A percentile compares a stretch with the other conserved stretches of the same genome.
These are phyloP conservation scores for Urechis unicinctus DNA, from an alignment of 2,888 invertebrate genomes.

Conservation along the genomic window DNA sequence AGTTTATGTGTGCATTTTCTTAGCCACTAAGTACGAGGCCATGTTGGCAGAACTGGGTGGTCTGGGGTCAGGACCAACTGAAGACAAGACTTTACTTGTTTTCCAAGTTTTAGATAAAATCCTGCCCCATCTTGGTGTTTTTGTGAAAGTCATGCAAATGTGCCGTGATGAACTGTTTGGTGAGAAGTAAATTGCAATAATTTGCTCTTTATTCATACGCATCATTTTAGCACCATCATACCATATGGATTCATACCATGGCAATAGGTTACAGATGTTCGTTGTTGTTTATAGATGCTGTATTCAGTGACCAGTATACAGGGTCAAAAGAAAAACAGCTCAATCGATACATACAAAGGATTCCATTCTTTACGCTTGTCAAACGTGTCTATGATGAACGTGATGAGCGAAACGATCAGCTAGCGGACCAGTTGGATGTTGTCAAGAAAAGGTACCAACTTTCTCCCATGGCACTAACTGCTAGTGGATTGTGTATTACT, in stretches of 20 bases:
- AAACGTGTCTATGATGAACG: slow-evolving; percentile 30
- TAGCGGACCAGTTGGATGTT: slow-evolving; percentile 36
- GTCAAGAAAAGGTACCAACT: slow-evolving; percentile 31
- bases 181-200: too few relatives aligned
- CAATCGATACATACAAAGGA: slow-evolving; percentile 26
- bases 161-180: slow-evolving; percentile 38
- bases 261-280: too few relatives aligned
- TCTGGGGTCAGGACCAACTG: slow-evolving; percentile 24
- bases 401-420: slow-evolving; percentile 30
- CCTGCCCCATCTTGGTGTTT: slow-evolving; percentile 38
- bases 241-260: too few relatives aligned
- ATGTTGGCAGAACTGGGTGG: slow-evolving; percentile 26
- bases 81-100: slow-evolving; percentile 32
- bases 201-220: too few relatives aligned
- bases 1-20: too few relatives aligned
- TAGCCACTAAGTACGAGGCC: slow-evolving; percentile 39
- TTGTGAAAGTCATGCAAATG: slow-evolving; percentile 30
- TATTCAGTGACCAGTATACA: slow-evolving; percentile 32
- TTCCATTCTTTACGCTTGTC: slow-evolving; percentile 41
- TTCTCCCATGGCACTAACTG: too few relatives aligned
- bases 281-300: slow-evolving; percentile 30
- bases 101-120: slow-evolving; percentile 39
- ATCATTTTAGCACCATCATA: too few relatives aligned
- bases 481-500: too few relatives aligned
- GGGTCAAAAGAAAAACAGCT: background rate